These are phyloP conservation scores for Ostrea edulis DNA, from an alignment of 1,140 invertebrate genomes.

Conservation along the genomic window DNA sequence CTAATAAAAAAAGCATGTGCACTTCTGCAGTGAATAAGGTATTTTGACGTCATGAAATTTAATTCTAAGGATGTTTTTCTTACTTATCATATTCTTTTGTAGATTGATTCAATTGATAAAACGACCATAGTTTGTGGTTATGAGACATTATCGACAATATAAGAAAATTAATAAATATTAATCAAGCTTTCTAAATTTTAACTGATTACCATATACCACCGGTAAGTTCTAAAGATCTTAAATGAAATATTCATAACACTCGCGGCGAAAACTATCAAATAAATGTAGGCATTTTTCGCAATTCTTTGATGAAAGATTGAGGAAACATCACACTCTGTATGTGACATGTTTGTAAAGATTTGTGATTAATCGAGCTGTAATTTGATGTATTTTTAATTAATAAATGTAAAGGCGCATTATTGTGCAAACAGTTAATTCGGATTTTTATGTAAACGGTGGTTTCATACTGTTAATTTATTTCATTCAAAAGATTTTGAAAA, in stretches of 20 bases:
- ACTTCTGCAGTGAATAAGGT: no score
- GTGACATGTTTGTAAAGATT: slow-evolving; percentile 17
- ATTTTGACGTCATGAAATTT: no score
- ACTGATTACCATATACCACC: background rate
- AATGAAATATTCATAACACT: slow-evolving; percentile 26
- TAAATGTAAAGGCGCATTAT: background rate
- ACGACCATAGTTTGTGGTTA: slow-evolving; percentile 1
- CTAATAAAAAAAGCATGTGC: no score
- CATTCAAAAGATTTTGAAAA: no score
- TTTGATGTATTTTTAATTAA: slow-evolving; percentile 35
- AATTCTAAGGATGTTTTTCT: no score
- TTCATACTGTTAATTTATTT: background rate
- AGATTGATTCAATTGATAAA: background rate
- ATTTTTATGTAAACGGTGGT: background rate
- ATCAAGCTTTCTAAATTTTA: slow-evolving; percentile 20
- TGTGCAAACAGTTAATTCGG: background rate
- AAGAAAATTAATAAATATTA: slow-evolving; percentile 31
- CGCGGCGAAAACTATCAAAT: background rate
- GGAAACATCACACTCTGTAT: background rate
- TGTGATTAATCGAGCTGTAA: slow-evolving; percentile 20
- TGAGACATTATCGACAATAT: background rate
- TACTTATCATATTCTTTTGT: background rate
- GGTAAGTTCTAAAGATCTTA: background rate
- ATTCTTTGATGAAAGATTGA: slow-evolving; percentile 16
- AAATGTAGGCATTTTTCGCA: background rate